phyloP scores from a whole-genome alignment of 2,113 vertebrate species.

The Vidua chalybeata region DNA sequence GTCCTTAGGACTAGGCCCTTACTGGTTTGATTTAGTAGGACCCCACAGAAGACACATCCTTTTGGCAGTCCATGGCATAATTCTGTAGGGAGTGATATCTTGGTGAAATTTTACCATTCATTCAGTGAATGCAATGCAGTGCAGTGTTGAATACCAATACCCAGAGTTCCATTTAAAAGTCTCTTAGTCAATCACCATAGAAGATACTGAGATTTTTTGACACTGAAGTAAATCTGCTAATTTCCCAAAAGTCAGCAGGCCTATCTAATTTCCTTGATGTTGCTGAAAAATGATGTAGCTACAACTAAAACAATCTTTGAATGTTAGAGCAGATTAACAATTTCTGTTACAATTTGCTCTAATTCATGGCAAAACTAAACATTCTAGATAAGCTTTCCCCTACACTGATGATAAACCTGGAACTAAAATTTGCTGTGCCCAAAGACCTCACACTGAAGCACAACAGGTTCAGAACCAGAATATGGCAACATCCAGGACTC shows the following conservation, averaged over 20 bases:
- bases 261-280: neutral
- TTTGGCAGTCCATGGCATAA: neutral
- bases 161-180: neutral
- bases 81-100: neutral
- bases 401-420: neutral
- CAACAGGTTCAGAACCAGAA: neutral
- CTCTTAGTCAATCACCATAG: neutral
- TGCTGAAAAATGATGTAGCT: neutral
- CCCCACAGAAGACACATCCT: neutral
- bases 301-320: neutral
- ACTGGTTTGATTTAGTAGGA: neutral
- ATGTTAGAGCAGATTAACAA: neutral
- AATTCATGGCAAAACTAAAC: neutral
- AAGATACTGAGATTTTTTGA: neutral
- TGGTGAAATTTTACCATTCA: neutral
- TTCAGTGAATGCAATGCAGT: neutral
- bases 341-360: neutral
- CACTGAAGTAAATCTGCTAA: neutral
- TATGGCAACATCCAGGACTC: neutral
- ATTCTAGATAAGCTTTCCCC: neutral
- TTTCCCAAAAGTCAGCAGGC: neutral
- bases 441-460: neutral
- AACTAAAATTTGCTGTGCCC: neutral
- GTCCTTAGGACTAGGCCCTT: neutral
- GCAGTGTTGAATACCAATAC: neutral